phyloP scores from a whole-genome alignment of 2,888 invertebrate genomes.

The Thysanoteuthis rhombus region DNA sequence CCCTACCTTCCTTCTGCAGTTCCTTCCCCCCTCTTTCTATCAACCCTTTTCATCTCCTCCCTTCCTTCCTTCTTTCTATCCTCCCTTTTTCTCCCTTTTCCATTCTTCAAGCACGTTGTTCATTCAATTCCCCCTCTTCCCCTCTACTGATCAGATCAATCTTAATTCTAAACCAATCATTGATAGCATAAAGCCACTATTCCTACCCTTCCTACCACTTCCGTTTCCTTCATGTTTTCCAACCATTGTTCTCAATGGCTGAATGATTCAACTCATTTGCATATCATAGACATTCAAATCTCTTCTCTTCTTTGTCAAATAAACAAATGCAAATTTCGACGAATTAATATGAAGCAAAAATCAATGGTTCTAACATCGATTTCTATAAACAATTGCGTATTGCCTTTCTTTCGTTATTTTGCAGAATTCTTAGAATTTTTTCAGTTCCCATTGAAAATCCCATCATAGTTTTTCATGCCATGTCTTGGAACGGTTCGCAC shows the following conservation, averaged over 20 bases:
- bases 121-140: neutral
- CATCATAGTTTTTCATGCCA: too few species aligned
- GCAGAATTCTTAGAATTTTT: too few species aligned
- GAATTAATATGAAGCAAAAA: neutral
- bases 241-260: neutral
- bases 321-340: neutral
- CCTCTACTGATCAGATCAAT: neutral
- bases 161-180: neutral
- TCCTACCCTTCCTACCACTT: neutral
- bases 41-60: neutral
- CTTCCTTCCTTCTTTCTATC: neutral
- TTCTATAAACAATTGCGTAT: fast-evolving
- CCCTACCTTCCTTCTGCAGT: neutral
- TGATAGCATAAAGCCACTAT: neutral
- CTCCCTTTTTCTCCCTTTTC: too few species aligned
- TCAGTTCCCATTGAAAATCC: too few species aligned
- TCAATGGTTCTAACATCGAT: neutral
- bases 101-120: neutral
- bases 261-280: neutral
- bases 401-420: neutral
- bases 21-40: neutral
- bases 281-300: neutral
- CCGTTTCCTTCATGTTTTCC: neutral
- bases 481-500: too few species aligned
- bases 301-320: neutral